Evolutionary conservation across 2,888 invertebrate genomes (phyloP), one percentile per base, ranked within the genome.

Genomic region (Galerucella nymphaeae): DNA sequence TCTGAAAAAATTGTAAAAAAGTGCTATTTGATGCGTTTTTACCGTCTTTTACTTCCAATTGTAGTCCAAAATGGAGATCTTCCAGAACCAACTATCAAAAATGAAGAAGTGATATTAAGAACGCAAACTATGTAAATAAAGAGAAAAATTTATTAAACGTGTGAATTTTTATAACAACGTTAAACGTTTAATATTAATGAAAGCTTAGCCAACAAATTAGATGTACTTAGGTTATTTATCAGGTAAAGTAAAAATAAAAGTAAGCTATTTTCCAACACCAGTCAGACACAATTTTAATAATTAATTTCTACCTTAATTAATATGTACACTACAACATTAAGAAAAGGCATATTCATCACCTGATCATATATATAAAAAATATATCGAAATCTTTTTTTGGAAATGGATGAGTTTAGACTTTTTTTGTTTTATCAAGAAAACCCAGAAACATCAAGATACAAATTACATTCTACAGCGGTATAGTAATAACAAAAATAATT

Each of bases 341-440:
- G 78, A 85, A 84, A 86, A 86, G 85, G 86, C 85, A 85, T 85
- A 83, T 82, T 83, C 83, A 86, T 86, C 86, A 86, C 86, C 85
- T 85, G 86, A 83, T 81, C 80, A 78, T 78, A 78, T 75, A 78
- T 82, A 83, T 78, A 83, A 83, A 83, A 83, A 82, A 83, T 82
- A 82, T 80, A 76, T 76, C 75, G 67, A 74, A 66, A 70, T 70
- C 30, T 68, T 61, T 68, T 30, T 42, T 59, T 67, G 42, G 41
- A 48, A 68, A 42, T 62, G 61, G 61, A 42, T 62, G 42, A 42
- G 10, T 10, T 18, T 62, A 42, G 11, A 16, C 10, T 62, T 62
- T 42, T 62, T 42, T 6, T 62, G 8, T 62, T 42, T 45, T 42
- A 62, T 42, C n/a, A 62, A 23, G 41, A 59, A 59, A 59, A 59